These are phyloP conservation scores for Hoplodrina blanda DNA, from an alignment of 2,888 invertebrate species.

Conservation along the genomic window DNA sequence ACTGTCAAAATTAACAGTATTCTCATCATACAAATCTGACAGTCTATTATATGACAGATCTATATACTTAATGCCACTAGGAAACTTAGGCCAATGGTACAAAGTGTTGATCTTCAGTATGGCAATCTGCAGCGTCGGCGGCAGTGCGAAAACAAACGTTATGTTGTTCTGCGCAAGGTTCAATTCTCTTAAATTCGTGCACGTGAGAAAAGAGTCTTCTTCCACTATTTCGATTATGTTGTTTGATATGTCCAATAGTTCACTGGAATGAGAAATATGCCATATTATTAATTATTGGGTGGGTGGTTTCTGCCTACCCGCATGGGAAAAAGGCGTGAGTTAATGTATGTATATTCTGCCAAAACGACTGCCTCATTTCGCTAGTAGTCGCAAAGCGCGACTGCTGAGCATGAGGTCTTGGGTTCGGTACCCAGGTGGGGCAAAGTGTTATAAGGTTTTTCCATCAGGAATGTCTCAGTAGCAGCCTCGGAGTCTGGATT, in stretches of 20 bases:
- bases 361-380: no score
- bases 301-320: no score
- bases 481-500: no score
- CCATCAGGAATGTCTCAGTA: no score
- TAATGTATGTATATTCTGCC: no score
- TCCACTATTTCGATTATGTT: conserved; percentile 86
- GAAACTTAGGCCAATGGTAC: conserved; percentile 86
- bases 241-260: conserved; percentile 85
- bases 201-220: conserved; percentile 80
- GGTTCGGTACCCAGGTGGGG: no score
- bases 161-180: conserved; percentile 88
- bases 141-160: conserved; percentile 82
- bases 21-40: conserved; percentile 81
- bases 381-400: no score
- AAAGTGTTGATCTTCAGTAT: conserved; percentile 83
- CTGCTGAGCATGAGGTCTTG: no score
- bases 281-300: neutral
- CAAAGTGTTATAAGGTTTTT: no score
- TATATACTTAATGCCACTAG: conserved; percentile 82
- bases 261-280: conserved; percentile 72
- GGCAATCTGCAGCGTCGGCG: conserved; percentile 81
- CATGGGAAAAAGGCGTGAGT: no score
- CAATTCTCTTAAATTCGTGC: conserved; percentile 81
- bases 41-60: conserved; percentile 86
- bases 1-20: conserved; percentile 75